Percentiles rank a stretch among this genome's conserved stretches.
These are phyloP conservation scores for Hydraecia micacea DNA, from an alignment of 2,888 invertebrate genomes.

Conservation along the genomic window DNA sequence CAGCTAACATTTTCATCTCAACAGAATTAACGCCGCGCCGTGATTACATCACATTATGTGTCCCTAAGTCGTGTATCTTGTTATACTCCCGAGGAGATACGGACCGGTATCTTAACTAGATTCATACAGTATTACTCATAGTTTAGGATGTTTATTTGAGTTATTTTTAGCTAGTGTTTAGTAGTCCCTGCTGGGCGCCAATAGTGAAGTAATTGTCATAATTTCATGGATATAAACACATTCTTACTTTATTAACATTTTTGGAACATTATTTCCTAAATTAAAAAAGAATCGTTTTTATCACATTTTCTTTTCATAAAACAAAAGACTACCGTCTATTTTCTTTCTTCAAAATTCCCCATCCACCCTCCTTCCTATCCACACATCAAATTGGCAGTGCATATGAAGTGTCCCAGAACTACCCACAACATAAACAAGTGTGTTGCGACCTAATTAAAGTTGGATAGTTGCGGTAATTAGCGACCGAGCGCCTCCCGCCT, in stretches of 20 bases:
- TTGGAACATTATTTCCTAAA: neutral
- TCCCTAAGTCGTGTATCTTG: slow-evolving; percentile 61
- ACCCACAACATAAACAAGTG: slow-evolving; percentile 63
- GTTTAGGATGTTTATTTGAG: slow-evolving; percentile 34
- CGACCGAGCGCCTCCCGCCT: slow-evolving; percentile 47
- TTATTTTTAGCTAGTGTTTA: slow-evolving; percentile 14
- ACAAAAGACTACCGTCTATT: neutral
- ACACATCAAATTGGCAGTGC: slow-evolving; percentile 55
- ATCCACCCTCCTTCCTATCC: slow-evolving; percentile 17
- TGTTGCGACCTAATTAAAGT: slow-evolving; percentile 76
- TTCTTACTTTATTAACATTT: neutral
- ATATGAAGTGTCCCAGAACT: slow-evolving; percentile 57
- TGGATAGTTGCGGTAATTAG: slow-evolving; percentile 78
- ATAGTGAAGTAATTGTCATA: neutral
- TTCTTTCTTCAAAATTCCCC: slow-evolving; percentile 19
- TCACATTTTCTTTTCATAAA: neutral
- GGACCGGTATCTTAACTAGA: slow-evolving; percentile 60
- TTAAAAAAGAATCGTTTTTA: neutral
- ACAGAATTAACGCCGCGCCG: slow-evolving; percentile 51
- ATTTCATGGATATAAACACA: neutral
- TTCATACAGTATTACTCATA: slow-evolving; percentile 47
- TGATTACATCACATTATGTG: slow-evolving; percentile 66
- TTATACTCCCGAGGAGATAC: slow-evolving; percentile 59
- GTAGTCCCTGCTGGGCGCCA: slow-evolving; percentile 47
- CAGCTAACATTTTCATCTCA: slow-evolving; percentile 55